Conservation (phyloP, 2,888 invertebrate species). For the Acleris emargana region DNA sequence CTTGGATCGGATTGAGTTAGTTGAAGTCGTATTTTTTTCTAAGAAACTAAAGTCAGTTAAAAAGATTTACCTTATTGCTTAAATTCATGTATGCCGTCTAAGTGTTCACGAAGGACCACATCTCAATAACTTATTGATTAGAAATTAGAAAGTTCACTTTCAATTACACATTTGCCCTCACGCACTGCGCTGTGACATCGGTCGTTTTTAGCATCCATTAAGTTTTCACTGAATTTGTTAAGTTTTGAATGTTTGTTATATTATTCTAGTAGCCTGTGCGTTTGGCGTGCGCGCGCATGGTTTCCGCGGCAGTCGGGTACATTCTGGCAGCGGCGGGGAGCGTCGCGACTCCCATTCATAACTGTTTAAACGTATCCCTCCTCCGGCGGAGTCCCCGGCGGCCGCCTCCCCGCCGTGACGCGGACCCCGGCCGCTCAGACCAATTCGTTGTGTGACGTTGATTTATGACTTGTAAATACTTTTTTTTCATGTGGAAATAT, state of each 20-base stretch:
- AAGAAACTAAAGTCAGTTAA: not conserved
- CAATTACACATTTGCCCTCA: constrained; percentile 55
- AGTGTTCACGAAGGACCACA: constrained; percentile 72
- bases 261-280: not conserved
- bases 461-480: not conserved
- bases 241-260: constrained; percentile 12
- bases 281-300: constrained; percentile 20
- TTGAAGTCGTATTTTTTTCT: too few relatives aligned
- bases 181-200: constrained; percentile 19
- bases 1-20: not conserved
- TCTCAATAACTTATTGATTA: constrained; percentile 65
- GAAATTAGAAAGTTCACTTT: constrained; percentile 73
- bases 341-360: constrained; percentile 44
- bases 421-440: constrained; percentile 7
- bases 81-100: constrained; percentile 70
- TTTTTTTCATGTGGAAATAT: too few relatives aligned
- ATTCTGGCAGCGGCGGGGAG: constrained; percentile 23
- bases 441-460: constrained; percentile 1
- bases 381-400: constrained; percentile 35
- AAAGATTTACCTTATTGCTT: constrained; percentile 66
- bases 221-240: constrained; percentile 14
- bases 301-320: constrained; percentile 17
- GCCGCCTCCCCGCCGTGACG: constrained; percentile 9
- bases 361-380: constrained; percentile 51
- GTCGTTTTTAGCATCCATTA: constrained; percentile 35